These are phyloP conservation scores for Morus bassanus DNA, from an alignment of 2,797 vertebrate genomes.

Conservation along the genomic window DNA sequence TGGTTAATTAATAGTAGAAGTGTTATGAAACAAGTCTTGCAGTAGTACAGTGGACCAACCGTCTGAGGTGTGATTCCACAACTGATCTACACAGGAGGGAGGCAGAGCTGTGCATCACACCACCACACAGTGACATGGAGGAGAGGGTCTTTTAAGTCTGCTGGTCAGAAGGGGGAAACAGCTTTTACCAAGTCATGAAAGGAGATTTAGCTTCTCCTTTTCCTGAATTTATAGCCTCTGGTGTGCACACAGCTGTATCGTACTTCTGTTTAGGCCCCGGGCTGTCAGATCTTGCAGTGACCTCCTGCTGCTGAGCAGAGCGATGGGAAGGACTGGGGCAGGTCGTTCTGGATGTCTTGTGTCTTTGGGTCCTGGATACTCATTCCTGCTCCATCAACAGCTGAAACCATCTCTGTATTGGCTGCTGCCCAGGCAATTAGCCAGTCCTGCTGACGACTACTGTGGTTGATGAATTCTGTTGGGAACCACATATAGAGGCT, in stretches of 20 bases:
- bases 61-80: neutral
- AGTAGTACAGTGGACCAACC: neutral
- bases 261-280: neutral
- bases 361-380: neutral
- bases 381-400: neutral
- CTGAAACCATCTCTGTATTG: neutral
- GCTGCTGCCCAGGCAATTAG: neutral
- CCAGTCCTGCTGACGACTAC: fast-evolving
- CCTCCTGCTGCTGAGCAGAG: neutral
- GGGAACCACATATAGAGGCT: neutral
- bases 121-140: neutral
- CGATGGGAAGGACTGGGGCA: neutral
- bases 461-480: neutral
- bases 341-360: fast-evolving
- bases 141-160: neutral
- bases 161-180: neutral
- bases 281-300: neutral
- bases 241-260: neutral
- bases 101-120: neutral
- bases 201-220: neutral
- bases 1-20: neutral
- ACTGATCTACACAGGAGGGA: neutral
- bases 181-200: neutral
- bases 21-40: neutral
- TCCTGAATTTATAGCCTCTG: neutral